Evolutionary conservation across 2,888 invertebrate species (phyloP).

Genomic region (Ypsolopha scabrella): DNA sequence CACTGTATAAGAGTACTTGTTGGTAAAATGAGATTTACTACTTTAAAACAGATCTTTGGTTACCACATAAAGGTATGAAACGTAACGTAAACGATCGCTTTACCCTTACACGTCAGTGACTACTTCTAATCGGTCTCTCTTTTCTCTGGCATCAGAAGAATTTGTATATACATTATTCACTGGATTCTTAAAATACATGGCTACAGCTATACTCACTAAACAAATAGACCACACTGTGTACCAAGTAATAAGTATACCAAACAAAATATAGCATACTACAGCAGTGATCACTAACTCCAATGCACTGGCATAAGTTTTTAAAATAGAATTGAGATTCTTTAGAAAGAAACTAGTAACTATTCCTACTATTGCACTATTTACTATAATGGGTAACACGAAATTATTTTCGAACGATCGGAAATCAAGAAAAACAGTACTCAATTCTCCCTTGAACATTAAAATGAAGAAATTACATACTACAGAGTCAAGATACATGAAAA

Average conservation of each 20-base stretch:
- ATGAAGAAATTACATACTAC: conserved; percentile 90
- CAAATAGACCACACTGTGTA: conserved; percentile 86
- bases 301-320: conserved; percentile 96
- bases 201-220: conserved; percentile 85
- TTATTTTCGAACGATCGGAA: conserved; percentile 72
- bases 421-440: conserved; percentile 70
- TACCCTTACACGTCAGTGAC: too few species aligned
- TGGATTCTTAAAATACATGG: conserved; percentile 91
- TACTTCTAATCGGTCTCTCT: not conserved
- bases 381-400: conserved; percentile 83
- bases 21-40: too few species aligned
- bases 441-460: conserved; percentile 75
- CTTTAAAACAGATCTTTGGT: too few species aligned
- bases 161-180: conserved; percentile 44
- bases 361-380: conserved; percentile 92
- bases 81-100: too few species aligned
- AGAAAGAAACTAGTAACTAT: conserved; percentile 95
- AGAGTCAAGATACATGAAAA: conserved; percentile 95
- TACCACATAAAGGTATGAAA: too few species aligned
- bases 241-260: conserved; percentile 85
- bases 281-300: conserved; percentile 93
- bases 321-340: conserved; percentile 92
- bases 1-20: too few species aligned
- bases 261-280: conserved; percentile 85
- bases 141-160: not conserved